Evolutionary conservation across 2,797 vertebrate species (phyloP).

Genomic region (Fistularia tabacaria): DNA sequence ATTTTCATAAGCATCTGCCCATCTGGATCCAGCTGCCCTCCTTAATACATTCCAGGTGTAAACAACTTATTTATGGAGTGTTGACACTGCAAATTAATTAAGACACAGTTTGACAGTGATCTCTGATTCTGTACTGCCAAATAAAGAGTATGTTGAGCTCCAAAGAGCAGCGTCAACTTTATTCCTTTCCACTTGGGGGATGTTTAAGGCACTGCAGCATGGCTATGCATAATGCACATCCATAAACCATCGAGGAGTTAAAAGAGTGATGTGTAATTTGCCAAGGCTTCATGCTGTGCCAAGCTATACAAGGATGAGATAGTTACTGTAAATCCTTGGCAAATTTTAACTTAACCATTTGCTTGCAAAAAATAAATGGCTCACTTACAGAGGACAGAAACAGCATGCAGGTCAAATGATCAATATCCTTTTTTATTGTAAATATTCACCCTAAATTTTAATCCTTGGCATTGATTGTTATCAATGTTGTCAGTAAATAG

Average conservation of each 20-base stretch:
- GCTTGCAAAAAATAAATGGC: conserved; percentile 75
- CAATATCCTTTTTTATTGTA: conserved; percentile 39
- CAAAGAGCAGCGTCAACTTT: conserved; percentile 81
- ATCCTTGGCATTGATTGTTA: no score
- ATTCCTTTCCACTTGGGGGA: conserved; percentile 78
- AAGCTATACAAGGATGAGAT: conserved; percentile 70
- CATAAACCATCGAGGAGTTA: conserved; percentile 76
- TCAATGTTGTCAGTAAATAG: conserved; percentile 27
- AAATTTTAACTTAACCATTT: conserved; percentile 72
- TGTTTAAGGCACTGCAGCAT: conserved; percentile 73
- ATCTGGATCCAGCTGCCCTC: conserved; percentile 65
- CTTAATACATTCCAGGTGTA: conserved; percentile 76
- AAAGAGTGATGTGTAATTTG: conserved; percentile 77
- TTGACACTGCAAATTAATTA: conserved; percentile 72
- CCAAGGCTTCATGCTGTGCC: conserved; percentile 71
- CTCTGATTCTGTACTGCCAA: conserved; percentile 77
- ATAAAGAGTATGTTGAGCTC: conserved; percentile 70
- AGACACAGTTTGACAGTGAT: conserved; percentile 65
- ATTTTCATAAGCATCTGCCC: conserved; percentile 55
- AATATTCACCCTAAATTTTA: background rate
- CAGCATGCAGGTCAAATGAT: conserved; percentile 48
- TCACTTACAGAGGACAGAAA: conserved; percentile 69
- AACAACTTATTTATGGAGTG: conserved; percentile 50
- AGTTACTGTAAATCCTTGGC: conserved; percentile 78
- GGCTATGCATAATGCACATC: conserved; percentile 77